phyloP scores from a whole-genome alignment of 2,888 invertebrate genomes.

The Mimas tiliae region DNA sequence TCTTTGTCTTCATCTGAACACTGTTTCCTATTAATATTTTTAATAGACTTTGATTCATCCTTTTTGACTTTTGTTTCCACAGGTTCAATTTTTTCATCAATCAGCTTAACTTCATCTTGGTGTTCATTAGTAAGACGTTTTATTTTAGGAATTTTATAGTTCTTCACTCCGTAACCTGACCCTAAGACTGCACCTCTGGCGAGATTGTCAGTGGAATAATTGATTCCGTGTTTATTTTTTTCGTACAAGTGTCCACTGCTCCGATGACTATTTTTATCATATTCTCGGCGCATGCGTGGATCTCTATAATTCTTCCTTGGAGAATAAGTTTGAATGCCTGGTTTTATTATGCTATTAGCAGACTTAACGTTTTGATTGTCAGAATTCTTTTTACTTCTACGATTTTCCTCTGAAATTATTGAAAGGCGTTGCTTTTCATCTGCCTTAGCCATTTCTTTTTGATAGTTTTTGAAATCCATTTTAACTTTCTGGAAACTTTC shows the following conservation, averaged over 20 bases:
- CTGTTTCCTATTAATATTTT: conserved; percentile 31
- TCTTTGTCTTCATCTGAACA: conserved; percentile 34
- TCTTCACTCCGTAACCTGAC: conserved; percentile 73
- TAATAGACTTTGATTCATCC: conserved; percentile 29
- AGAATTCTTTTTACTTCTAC: conserved; percentile 4
- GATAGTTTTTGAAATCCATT: conserved; percentile 65
- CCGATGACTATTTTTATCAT: conserved; percentile 42
- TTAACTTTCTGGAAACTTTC: conserved; percentile 68
- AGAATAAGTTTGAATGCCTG: conserved; percentile 46
- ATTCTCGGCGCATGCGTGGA: conserved; percentile 60
- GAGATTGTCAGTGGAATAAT: conserved; percentile 75
- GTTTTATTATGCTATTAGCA: conserved; percentile 28
- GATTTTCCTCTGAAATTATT: conserved; percentile 28
- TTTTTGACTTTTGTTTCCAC: conserved; percentile 24
- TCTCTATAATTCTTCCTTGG: conserved; percentile 64
- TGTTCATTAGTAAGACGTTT: conserved; percentile 51
- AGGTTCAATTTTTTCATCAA: conserved; percentile 1
- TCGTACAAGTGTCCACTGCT: conserved; percentile 40
- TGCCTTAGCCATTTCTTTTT: conserved; percentile 23
- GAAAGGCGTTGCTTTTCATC: not conserved
- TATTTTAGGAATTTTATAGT: conserved; percentile 80
- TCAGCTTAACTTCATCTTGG: conserved; percentile 1
- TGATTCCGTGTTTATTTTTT: conserved; percentile 58
- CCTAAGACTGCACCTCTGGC: conserved; percentile 69
- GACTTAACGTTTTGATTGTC: not conserved